phyloP scores from a whole-genome alignment of 2,888 invertebrate genomes.

The Achlya flavicornis region DNA sequence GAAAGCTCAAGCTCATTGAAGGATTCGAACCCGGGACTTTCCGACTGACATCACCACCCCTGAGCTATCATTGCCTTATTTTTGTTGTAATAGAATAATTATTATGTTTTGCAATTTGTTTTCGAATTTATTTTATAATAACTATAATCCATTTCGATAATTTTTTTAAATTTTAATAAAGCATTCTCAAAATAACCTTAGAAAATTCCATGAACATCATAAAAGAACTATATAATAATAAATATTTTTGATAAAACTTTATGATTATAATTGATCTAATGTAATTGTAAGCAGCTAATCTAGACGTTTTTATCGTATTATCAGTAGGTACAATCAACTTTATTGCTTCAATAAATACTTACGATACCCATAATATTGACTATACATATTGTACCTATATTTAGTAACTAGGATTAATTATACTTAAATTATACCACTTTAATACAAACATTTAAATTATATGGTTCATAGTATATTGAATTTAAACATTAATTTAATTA shows the following conservation, averaged over 20 bases:
- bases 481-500: not conserved
- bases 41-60: no score
- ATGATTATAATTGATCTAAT: not conserved
- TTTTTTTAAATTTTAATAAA: no score
- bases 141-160: no score
- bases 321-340: not conserved
- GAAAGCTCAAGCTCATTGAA: no score
- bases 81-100: no score
- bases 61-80: no score
- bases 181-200: not conserved
- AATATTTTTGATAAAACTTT: not conserved
- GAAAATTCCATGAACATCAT: not conserved
- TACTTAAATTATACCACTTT: not conserved
- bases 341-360: slow-evolving; percentile 10
- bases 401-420: not conserved
- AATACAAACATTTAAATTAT: not conserved
- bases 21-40: no score
- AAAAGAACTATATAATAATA: not conserved
- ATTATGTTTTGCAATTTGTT: no score
- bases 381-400: not conserved
- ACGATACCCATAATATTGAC: slow-evolving; percentile 1
- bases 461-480: not conserved
- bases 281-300: not conserved
- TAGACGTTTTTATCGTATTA: slow-evolving; percentile 2
- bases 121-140: no score